Evolutionary conservation across 2,113 vertebrate genomes (phyloP), one percentile per base, ranked within the genome.

Genomic region (Origma solitaria): DNA sequence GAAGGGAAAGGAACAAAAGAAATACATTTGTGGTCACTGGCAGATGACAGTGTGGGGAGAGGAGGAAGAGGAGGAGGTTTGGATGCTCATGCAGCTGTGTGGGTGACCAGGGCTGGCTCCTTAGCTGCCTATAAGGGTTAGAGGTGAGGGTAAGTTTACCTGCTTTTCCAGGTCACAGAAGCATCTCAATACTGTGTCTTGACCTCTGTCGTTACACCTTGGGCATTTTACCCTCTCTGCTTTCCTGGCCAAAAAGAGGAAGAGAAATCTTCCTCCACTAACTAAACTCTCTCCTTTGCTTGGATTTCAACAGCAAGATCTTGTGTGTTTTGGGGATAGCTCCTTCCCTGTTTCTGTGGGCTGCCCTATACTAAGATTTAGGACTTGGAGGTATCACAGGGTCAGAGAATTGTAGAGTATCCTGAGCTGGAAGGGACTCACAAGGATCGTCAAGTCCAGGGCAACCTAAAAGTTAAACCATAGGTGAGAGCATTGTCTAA

Each of bases 381-480:
- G 50, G 37, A 30, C 25, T 72, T 88, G 6, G 33, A 56, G 56
- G 20, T 47, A 13, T 40, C 45, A 45, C 16, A 66, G 40, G 4
- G 15, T 44, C 19, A 17, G 8, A 40, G 31, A 61, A 27, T 54
- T 2, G 3, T 19, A 61, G 27, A 78, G 42, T 42, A 35, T 40
- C 35, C 45, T 30, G 33, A 61, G 25, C 17, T 54, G 40, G 37
- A 37, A n/a, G 53, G 13, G 27, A 68, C 15, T 58, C 10, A 35
- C 7, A 64, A 18, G 25, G 40, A 30, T 58, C 30, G 30, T 24
- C 1, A 3, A 58, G 14, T 37, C 49, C 0, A 0, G 54, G 47
- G n/a, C 21, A 82, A 33, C 38, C 31, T 35, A 15, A 11, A 76
- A 84, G 25, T 71, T 80, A 65, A 49, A 40, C 40, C 16, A 0